Evolutionary conservation across 1,140 invertebrate species (phyloP).

Genomic region (Drosophila setifemur): DNA sequence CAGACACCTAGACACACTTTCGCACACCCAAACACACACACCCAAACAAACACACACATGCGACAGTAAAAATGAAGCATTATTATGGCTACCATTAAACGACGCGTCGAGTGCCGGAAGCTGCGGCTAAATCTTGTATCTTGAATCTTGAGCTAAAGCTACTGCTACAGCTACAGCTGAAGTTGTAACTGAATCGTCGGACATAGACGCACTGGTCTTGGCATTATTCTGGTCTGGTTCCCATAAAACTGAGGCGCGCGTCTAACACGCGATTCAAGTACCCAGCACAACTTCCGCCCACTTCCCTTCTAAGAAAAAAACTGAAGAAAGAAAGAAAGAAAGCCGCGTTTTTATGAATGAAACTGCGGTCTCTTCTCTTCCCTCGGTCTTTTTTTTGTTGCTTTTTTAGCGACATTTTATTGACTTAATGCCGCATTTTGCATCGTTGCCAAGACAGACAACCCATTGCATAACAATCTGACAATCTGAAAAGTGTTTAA

Average conservation of each 20-base stretch:
- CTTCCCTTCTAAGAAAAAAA: background rate
- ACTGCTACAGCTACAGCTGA: background rate
- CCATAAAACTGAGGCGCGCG: conserved; percentile 58
- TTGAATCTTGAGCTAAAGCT: conserved; percentile 2
- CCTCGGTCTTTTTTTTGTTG: conserved; percentile 32
- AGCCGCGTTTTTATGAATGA: conserved; percentile 71
- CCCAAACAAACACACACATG: conserved; percentile 46
- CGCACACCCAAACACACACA: conserved; percentile 24
- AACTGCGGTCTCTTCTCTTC: conserved; percentile 10
- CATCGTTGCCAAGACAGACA: conserved; percentile 16
- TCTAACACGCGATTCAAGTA: conserved; percentile 47
- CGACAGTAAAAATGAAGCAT: conserved; percentile 78
- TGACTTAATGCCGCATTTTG: conserved; percentile 61
- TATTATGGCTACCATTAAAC: conserved; percentile 74
- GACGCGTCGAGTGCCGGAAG: conserved; percentile 66
- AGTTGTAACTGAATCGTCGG: background rate
- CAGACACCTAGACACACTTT: conserved; percentile 68
- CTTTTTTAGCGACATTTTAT: conserved; percentile 62
- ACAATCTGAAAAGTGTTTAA: conserved; percentile 9
- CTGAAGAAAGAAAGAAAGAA: conserved; percentile 3
- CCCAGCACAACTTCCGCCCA: conserved; percentile 2
- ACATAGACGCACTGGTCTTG: conserved; percentile 42
- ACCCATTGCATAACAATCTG: conserved; percentile 9
- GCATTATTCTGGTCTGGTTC: conserved; percentile 10
- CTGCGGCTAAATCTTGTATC: conserved; percentile 36